Base-by-base conservation (phyloP, 2,797 vertebrate species). In the Periophthalmus magnuspinnatus region DNA sequence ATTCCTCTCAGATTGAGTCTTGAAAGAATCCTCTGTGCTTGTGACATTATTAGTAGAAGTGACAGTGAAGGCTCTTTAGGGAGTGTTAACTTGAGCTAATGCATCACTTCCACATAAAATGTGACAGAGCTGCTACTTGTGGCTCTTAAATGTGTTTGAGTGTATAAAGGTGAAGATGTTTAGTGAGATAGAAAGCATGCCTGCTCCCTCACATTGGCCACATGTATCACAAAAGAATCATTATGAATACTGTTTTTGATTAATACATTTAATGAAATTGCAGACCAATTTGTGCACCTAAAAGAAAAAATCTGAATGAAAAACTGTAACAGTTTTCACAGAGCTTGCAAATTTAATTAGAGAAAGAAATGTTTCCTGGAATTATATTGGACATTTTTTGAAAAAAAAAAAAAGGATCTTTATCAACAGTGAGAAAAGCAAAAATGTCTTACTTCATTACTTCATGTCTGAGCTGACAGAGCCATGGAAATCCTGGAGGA, bases 61-160 rank as follows among this genome's bases (percentile, higher is more conserved):
- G n/a, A 56, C 21, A 11, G 52, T n/a, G 22, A 24, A 60, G 60
- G 67, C 60, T 65, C 14, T 67, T 59, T 48, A 34, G 14, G 13
- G 19, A 52, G 16, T 19, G 28, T 55, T 70, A 34, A 56, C 17
- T 55, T 32, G 32, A 33, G 28, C 33, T 58, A 19, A 33, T 45
- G 3, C 41, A 28, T 45, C 36, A 41, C n/a, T 24, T 48, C 2
- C 13, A 32, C 14, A 17, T 8, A 17, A 63, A 45, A 28, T 2
- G 14, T 48, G 7, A 17, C 14, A 13, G n/a, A 41, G n/a, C n/a
- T 3, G 41, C 36, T 28, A 22, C 10, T 36, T 45, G 61, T 47
- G 28, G 16, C 56, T 32, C 16, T 32, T 58, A 28, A n/a, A 28
- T 32, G 56, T 28, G 14, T 16, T 58, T 58, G 5, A 28, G 22